Conservation (phyloP, 1,140 invertebrate genomes). For the Whitmania pigra region DNA sequence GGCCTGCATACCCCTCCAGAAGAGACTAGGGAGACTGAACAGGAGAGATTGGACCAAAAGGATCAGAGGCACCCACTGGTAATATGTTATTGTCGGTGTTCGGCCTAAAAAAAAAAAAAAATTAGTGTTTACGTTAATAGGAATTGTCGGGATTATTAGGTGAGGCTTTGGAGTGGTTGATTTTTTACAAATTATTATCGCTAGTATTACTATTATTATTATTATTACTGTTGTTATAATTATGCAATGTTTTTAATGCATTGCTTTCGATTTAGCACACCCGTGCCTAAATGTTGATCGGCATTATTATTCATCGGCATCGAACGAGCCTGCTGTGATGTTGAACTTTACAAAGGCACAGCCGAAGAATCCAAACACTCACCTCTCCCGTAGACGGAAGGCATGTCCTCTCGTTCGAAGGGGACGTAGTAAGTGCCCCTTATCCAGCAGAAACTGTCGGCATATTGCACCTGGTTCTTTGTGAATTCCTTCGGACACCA, state of each 20-base stretch:
- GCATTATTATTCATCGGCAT: too few relatives aligned
- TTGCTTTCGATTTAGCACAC: too few relatives aligned
- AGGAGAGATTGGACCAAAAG: conserved; percentile 46
- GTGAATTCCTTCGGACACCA: conserved; percentile 35
- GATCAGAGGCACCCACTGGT: conserved; percentile 50
- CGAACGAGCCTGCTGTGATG: too few relatives aligned
- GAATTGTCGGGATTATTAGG: too few relatives aligned
- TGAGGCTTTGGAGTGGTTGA: too few relatives aligned
- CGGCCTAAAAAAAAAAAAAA: background rate
- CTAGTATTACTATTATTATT: too few relatives aligned
- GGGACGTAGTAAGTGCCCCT: conserved; percentile 66
- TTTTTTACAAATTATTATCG: too few relatives aligned
- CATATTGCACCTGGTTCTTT: conserved; percentile 42
- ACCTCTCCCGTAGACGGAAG: conserved; percentile 28
- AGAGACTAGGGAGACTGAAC: conserved; percentile 48
- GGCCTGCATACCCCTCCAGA: conserved; percentile 36
- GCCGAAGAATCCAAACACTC: conserved; percentile 28
- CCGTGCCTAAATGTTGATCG: too few relatives aligned
- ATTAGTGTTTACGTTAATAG: too few relatives aligned
- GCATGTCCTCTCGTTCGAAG: conserved; percentile 30
- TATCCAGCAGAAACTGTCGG: conserved; percentile 87
- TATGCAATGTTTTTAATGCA: too few relatives aligned
- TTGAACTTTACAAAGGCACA: too few relatives aligned
- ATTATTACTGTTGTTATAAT: too few relatives aligned
- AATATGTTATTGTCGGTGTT: conserved; percentile 39